phyloP scores from a whole-genome alignment of 2,113 vertebrate genomes.

The Nettapus auritus region DNA sequence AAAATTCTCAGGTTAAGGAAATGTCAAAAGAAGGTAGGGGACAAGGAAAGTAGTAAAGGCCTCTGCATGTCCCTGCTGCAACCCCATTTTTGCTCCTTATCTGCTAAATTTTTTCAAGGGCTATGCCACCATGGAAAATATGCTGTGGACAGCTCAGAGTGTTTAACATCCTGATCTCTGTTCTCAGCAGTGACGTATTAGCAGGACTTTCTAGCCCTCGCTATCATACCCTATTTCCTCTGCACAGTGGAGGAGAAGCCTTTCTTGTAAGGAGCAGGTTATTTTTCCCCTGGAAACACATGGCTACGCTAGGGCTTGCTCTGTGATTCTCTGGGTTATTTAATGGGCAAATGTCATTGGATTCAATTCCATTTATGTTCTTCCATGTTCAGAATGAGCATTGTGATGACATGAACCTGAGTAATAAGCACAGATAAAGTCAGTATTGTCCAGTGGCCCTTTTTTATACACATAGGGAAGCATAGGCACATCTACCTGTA shows the following conservation, averaged over 20 bases:
- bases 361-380: not conserved
- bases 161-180: not conserved
- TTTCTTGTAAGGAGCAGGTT: not conserved
- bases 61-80: not conserved
- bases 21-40: not conserved
- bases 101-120: not conserved
- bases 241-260: not conserved
- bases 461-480: not conserved
- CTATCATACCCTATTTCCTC: not conserved
- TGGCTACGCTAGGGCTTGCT: not conserved
- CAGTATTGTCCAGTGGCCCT: not conserved
- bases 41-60: not conserved
- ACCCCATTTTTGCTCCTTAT: not conserved
- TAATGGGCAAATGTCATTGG: not conserved
- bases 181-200: not conserved
- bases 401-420: not conserved
- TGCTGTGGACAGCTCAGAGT: not conserved
- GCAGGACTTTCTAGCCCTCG: not conserved
- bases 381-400: not conserved
- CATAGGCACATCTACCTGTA: rapidly evolving
- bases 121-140: not conserved
- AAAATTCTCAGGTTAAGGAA: not conserved
- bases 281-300: not conserved
- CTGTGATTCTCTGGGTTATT: not conserved
- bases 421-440: not conserved